phyloP scores from a whole-genome alignment of 2,113 vertebrate species.

The Rhinolophus sinicus region DNA sequence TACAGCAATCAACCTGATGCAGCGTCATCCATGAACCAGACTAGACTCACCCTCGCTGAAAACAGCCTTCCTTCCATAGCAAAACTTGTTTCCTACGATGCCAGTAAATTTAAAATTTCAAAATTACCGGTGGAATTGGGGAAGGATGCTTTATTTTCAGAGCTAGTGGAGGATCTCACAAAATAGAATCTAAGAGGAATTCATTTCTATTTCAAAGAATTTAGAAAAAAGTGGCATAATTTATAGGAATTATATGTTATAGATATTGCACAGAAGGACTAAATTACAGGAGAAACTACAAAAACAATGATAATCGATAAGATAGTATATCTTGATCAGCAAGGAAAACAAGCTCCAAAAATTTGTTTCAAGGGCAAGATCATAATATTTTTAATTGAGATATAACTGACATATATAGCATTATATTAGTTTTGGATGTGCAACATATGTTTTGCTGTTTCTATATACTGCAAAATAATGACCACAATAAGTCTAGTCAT shows the following conservation, averaged over 20 bases:
- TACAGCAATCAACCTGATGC: neutral
- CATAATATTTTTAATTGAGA: neutral
- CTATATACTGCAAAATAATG: neutral
- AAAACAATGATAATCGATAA: neutral
- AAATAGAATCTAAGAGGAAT: neutral
- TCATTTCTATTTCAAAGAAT: constrained; percentile 13
- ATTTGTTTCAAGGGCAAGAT: neutral
- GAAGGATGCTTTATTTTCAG: constrained; percentile 13
- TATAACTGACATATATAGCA: neutral
- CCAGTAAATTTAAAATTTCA: neutral
- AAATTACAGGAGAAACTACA: neutral
- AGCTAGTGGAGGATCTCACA: neutral
- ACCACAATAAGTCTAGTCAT: neutral
- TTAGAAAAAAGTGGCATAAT: neutral
- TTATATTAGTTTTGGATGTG: neutral
- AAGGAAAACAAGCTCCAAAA: neutral
- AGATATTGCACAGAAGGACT: neutral
- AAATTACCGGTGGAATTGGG: neutral
- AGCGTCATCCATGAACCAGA: rapidly evolving
- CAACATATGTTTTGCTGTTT: neutral
- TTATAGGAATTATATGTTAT: neutral
- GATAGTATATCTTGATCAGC: neutral
- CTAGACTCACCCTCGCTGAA: neutral
- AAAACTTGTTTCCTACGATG: neutral
- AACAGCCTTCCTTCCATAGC: neutral